These are phyloP conservation scores for Metopia argyrocephala DNA, from an alignment of 2,888 invertebrate species.

Conservation along the genomic window DNA sequence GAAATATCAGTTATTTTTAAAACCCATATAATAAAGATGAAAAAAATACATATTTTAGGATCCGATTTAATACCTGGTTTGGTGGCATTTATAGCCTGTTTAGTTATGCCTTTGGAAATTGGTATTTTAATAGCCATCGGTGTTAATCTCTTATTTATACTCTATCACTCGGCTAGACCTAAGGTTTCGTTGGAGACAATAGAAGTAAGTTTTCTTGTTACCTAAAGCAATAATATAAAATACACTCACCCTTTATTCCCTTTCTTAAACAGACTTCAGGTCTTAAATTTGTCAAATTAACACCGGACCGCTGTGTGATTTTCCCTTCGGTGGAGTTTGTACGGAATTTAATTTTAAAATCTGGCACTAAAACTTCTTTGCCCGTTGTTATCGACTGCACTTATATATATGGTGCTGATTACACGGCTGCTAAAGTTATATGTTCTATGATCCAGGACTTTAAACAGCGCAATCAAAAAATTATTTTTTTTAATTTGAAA, in stretches of 20 bases:
- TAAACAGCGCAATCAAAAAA: conserved; percentile 84
- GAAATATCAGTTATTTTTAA: no score
- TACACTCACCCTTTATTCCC: not conserved
- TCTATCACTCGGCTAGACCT: conserved; percentile 92
- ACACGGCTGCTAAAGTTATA: conserved; percentile 90
- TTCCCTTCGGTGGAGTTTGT: conserved; percentile 96
- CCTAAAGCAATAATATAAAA: not conserved
- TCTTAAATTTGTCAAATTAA: conserved; percentile 88
- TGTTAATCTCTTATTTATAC: conserved; percentile 89
- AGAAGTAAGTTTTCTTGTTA: conserved; percentile 79
- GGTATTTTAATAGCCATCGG: conserved; percentile 91
- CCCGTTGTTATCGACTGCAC: conserved; percentile 93
- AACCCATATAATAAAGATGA: no score
- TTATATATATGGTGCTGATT: conserved; percentile 92
- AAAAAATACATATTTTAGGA: conserved; percentile 81
- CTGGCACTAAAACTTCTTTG: conserved; percentile 81
- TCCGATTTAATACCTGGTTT: conserved; percentile 91
- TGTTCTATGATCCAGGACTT: conserved; percentile 87
- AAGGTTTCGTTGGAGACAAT: conserved; percentile 90
- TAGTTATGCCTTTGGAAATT: conserved; percentile 89
- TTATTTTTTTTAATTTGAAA: conserved; percentile 91
- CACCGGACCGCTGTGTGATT: conserved; percentile 92
- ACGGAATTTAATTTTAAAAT: conserved; percentile 89
- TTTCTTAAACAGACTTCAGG: conserved; percentile 81
- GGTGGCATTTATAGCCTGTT: conserved; percentile 91